Evolutionary conservation across 1,140 invertebrate genomes (phyloP), one percentile per base, ranked within the genome.

Genomic region (Cydia fagiglandana): DNA sequence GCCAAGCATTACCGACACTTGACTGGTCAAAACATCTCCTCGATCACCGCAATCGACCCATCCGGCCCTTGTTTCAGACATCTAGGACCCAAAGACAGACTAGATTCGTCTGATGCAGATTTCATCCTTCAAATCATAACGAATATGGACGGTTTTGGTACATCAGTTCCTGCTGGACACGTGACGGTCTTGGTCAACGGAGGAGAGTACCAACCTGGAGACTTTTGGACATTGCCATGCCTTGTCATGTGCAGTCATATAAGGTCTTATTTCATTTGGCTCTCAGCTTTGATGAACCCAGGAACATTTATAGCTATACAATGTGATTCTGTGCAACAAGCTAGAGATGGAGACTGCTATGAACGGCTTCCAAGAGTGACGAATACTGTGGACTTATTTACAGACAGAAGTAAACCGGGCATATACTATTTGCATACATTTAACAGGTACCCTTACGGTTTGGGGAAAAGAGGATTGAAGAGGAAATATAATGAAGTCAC

Each of bases 121-220:
- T 53, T 53, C n/a, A n/a, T 53, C 15, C 79, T 82, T 79, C 78
- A 75, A 12, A 93, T 96, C 76, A 94, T 95, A 77, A 96, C 95
- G 0, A 96, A 96, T 82, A 95, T 95, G 4, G 95, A 94, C 5
- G 94, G 93, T 13, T 95, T 94, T 78, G 96, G 96, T 0, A 96
- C 96, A 82, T 88, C 94, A 2, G 94, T 94, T 61, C 94, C 94
- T 0, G 88, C 95, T 2, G 96, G 96, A 0, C 94, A 96, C 84
- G 94, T 95, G 10, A 3, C 50, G 3, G 50, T 96, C 83, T 97
- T 96, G 80, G 93, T 96, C 0, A 97, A 97, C 80, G 96, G 96
- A 1, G 96, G 96, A 0, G 93, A 94, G 74, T 82, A 93, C 12
- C 96, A 97, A 80, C 96, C 96, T 0, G 95, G 94, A 0, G 83